These are phyloP conservation scores for Varanus salvator DNA, from an alignment of 2,113 vertebrate genomes.

Conservation along the genomic window DNA sequence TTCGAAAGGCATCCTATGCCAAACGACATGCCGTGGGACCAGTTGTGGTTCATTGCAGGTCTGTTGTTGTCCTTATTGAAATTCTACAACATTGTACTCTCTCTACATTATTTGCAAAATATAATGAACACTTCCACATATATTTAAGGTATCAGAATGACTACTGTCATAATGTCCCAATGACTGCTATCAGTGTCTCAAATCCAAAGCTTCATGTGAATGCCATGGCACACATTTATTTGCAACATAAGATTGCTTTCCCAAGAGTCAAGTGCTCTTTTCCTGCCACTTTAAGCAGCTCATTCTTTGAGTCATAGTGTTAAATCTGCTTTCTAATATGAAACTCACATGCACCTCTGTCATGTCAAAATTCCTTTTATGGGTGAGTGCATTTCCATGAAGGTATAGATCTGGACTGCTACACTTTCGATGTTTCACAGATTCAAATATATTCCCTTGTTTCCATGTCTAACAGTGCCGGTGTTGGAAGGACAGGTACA, in stretches of 20 bases:
- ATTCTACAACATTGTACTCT: neutral
- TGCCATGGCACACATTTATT: neutral
- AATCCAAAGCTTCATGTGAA: neutral
- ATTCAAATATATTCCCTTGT: constrained; percentile 49
- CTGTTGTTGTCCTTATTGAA: constrained; percentile 27
- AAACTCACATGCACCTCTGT: neutral
- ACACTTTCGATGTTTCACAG: constrained; percentile 17
- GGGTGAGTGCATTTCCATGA: neutral
- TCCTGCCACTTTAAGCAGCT: neutral
- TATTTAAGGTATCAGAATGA: neutral
- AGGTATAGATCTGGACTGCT: neutral
- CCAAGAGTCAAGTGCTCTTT: neutral
- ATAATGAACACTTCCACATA: neutral
- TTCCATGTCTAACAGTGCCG: constrained; percentile 82
- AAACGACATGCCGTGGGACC: constrained; percentile 83
- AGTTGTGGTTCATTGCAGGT: constrained; percentile 96
- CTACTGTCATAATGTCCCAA: neutral
- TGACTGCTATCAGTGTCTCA: neutral
- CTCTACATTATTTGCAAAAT: constrained; percentile 14
- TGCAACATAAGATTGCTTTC: neutral
- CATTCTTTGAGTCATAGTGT: neutral
- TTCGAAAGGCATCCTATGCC: constrained; percentile 87
- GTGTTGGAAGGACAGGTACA: constrained; percentile 93
- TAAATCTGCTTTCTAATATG: neutral
- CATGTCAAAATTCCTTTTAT: neutral